Conservation (phyloP, 1,140 invertebrate species). For the Dreissena rostriformis region DNA sequence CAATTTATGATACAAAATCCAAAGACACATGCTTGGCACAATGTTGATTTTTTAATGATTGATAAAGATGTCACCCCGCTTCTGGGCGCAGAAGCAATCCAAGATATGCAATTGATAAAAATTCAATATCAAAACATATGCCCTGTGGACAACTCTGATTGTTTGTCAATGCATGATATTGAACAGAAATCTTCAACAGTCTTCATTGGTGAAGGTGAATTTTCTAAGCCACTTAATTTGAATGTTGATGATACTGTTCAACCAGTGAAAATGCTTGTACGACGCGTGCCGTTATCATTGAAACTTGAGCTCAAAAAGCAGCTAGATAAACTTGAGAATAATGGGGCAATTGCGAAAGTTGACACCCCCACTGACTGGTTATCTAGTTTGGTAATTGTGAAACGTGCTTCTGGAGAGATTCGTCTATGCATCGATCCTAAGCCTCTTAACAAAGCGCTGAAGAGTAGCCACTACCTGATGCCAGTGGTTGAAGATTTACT, state of each 20-base stretch:
- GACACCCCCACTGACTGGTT: conserved; percentile 72
- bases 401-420: conserved; percentile 45
- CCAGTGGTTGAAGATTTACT: conserved; percentile 57
- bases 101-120: conserved; percentile 8
- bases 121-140: conserved; percentile 16
- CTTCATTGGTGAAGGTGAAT: neutral
- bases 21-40: neutral
- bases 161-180: neutral
- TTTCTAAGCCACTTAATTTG: neutral
- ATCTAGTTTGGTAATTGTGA: conserved; percentile 60
- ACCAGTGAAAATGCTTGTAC: conserved; percentile 13
- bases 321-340: conserved; percentile 54
- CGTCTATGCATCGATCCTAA: conserved; percentile 57
- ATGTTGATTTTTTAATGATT: neutral
- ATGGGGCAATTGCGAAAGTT: conserved; percentile 69
- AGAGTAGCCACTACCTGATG: conserved; percentile 57
- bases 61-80: neutral
- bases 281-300: conserved; percentile 14
- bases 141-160: neutral
- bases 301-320: conserved; percentile 37
- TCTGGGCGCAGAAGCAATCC: neutral
- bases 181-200: neutral
- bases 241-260: too few species aligned
- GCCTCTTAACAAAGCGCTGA: conserved; percentile 60
- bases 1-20: neutral